Evolutionary conservation across 2,113 vertebrate genomes (phyloP).

Genomic region (Odocoileus virginianus): DNA sequence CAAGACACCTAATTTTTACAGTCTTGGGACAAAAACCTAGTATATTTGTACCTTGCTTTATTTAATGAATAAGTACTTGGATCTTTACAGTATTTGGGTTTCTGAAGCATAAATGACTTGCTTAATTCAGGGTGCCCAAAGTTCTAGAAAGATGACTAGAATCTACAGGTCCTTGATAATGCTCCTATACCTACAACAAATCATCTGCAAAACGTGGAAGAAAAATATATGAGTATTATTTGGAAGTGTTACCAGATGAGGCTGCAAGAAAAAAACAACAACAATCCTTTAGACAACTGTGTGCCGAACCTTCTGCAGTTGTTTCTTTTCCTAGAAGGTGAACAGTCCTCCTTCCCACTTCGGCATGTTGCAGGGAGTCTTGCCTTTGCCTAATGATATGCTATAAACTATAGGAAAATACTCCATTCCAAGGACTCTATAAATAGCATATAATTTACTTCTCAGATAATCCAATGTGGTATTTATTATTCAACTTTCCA

Average conservation of each 20-base stretch:
- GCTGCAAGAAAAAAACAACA: background rate
- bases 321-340: background rate
- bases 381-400: background rate
- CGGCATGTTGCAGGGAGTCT: background rate
- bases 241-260: background rate
- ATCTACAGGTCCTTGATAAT: background rate
- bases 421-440: background rate
- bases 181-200: background rate
- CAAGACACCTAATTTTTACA: background rate
- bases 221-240: constrained; percentile 7
- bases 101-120: background rate
- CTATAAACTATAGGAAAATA: background rate
- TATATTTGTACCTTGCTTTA: background rate
- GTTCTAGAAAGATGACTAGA: background rate
- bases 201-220: background rate
- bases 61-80: background rate
- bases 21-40: background rate
- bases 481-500: background rate
- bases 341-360: background rate
- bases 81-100: background rate
- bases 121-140: background rate
- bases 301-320: background rate
- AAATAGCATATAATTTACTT: background rate
- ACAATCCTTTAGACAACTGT: background rate
- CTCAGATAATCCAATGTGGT: background rate